phyloP scores from a whole-genome alignment of 2,797 vertebrate genomes.

The Menidia menidia region DNA sequence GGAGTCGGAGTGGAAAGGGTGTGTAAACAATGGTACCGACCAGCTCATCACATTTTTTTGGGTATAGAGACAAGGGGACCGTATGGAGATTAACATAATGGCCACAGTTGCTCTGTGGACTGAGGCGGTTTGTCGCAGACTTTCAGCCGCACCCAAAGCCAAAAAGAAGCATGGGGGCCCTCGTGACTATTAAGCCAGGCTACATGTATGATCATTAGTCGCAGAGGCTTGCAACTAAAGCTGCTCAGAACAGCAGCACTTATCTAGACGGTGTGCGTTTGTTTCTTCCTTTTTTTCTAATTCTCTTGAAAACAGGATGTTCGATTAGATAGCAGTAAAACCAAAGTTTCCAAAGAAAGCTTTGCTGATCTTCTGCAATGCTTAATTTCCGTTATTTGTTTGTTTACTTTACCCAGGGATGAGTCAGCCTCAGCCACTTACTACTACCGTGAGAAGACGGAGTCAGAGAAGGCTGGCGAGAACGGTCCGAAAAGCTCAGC shows the following conservation, averaged over 20 bases:
- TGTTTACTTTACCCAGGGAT: constrained; percentile 80
- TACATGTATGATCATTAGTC: no score
- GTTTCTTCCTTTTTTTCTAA: neutral
- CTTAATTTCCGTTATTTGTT: no score
- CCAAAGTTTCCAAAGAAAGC: neutral
- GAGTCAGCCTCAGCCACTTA: constrained; percentile 92
- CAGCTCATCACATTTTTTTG: constrained; percentile 86
- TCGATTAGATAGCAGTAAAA: neutral
- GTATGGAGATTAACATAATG: constrained; percentile 76
- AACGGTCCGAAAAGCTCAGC: constrained; percentile 11
- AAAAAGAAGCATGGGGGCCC: neutral
- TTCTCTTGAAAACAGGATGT: constrained; percentile 20
- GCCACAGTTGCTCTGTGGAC: constrained; percentile 26
- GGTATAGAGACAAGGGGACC: constrained; percentile 69
- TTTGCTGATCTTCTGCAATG: no score
- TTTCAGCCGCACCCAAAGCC: constrained; percentile 26
- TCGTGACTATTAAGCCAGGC: constrained; percentile 16
- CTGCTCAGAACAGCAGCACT: no score
- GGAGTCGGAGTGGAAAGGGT: constrained; percentile 69
- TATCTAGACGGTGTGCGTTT: no score
- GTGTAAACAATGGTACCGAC: constrained; percentile 78
- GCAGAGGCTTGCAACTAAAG: no score
- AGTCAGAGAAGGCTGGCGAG: constrained; percentile 59
- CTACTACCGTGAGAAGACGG: constrained; percentile 80
- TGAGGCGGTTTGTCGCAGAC: constrained; percentile 26